These are phyloP conservation scores for Cheirogaleus medius DNA, from an alignment of 2,113 vertebrate genomes.

Conservation along the genomic window DNA sequence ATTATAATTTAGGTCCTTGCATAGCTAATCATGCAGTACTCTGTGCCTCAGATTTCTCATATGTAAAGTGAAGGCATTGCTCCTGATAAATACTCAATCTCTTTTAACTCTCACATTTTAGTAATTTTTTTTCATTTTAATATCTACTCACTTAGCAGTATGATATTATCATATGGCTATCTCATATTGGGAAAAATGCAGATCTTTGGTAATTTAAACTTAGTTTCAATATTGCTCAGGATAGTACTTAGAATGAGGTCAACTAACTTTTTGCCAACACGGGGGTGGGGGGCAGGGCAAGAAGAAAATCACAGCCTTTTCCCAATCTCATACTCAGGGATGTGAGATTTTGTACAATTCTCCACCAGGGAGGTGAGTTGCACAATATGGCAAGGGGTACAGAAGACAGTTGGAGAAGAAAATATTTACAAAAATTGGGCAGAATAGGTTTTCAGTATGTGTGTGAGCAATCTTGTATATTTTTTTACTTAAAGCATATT, in stretches of 20 bases:
- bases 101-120: neutral
- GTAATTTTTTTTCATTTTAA: neutral
- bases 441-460: neutral
- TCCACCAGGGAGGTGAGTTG: too few relatives aligned
- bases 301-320: neutral
- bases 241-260: neutral
- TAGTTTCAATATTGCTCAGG: neutral
- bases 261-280: rapidly evolving
- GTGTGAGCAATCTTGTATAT: neutral
- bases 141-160: neutral
- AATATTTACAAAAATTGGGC: neutral
- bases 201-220: neutral
- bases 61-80: too few relatives aligned
- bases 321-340: rapidly evolving
- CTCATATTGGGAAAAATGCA: neutral
- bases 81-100: neutral
- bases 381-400: rapidly evolving
- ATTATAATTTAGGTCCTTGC: neutral
- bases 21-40: neutral
- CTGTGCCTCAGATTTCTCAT: neutral
- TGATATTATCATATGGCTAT: neutral
- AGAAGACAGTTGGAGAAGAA: neutral
- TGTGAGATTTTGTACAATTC: neutral
- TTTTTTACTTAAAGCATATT: neutral
- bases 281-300: too few relatives aligned